Evolutionary conservation across 2,888 invertebrate species (phyloP).

Genomic region (Catocala sponsa): DNA sequence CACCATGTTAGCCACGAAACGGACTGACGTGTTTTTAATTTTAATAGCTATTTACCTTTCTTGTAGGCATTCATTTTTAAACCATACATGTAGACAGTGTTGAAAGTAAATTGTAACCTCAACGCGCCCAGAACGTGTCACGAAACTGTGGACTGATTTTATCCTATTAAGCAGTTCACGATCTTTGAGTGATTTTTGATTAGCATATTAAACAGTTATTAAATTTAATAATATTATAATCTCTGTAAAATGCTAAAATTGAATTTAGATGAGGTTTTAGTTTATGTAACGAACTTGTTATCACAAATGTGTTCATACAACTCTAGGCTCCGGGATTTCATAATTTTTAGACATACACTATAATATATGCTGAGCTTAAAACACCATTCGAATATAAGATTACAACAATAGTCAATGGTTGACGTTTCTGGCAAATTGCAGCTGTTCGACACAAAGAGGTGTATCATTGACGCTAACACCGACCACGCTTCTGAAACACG

Average conservation of each 20-base stretch:
- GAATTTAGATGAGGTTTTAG: too few species aligned
- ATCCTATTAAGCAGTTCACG: constrained; percentile 52
- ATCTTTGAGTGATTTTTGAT: constrained; percentile 47
- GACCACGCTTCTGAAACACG: constrained; percentile 75
- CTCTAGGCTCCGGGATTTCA: too few species aligned
- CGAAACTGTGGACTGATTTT: constrained; percentile 57
- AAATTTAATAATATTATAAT: too few species aligned
- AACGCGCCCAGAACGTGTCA: constrained; percentile 60
- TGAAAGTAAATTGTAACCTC: constrained; percentile 56
- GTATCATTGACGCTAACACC: constrained; percentile 72
- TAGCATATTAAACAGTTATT: constrained; percentile 37
- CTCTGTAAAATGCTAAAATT: too few species aligned
- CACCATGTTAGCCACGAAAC: constrained; percentile 46
- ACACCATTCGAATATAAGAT: constrained; percentile 29
- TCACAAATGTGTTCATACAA: too few species aligned
- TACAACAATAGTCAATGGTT: constrained; percentile 46
- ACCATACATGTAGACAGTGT: constrained; percentile 49
- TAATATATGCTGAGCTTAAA: too few species aligned
- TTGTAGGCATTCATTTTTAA: constrained; percentile 53
- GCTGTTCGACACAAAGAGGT: constrained; percentile 66
- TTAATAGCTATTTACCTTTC: constrained; percentile 51
- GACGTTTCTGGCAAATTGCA: constrained; percentile 50
- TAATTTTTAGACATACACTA: too few species aligned
- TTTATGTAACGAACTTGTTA: too few species aligned
- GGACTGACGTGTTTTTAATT: constrained; percentile 56